Conservation (phyloP, 2,888 invertebrate genomes). For the Elysia crispata region DNA sequence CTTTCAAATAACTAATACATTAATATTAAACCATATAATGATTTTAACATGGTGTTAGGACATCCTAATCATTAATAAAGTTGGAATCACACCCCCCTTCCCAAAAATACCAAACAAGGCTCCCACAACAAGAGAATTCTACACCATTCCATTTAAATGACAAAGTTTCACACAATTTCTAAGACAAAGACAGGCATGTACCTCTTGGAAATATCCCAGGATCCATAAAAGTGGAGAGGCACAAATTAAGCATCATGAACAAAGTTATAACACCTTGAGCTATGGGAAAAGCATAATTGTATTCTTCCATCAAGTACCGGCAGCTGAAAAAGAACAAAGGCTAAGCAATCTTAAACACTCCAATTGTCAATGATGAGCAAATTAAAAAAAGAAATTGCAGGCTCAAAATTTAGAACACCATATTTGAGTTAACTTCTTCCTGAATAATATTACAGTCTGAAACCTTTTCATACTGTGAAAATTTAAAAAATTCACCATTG, state of each 20-base stretch:
- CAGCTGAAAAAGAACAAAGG: conserved; percentile 63
- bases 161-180: no score
- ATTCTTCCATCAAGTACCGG: conserved; percentile 62
- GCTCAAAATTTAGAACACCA: conserved; percentile 33
- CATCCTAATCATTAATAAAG: no score
- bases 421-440: no score
- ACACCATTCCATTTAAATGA: no score
- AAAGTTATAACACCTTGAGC: conserved; percentile 96
- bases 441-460: no score
- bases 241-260: conserved; percentile 98
- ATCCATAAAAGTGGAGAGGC: conserved; percentile 99
- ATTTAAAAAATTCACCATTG: no score
- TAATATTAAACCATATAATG: no score
- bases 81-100: no score
- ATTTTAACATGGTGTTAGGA: no score
- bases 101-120: background rate
- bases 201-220: conserved; percentile 99
- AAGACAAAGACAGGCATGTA: conserved; percentile 75
- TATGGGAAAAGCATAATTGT: conserved; percentile 79
- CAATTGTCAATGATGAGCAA: background rate
- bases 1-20: no score
- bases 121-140: background rate
- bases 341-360: background rate
- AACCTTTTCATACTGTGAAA: no score
- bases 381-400: conserved; percentile 52